Conservation (phyloP, 2,113 vertebrate species). For the Rhodinocichla rosea region DNA sequence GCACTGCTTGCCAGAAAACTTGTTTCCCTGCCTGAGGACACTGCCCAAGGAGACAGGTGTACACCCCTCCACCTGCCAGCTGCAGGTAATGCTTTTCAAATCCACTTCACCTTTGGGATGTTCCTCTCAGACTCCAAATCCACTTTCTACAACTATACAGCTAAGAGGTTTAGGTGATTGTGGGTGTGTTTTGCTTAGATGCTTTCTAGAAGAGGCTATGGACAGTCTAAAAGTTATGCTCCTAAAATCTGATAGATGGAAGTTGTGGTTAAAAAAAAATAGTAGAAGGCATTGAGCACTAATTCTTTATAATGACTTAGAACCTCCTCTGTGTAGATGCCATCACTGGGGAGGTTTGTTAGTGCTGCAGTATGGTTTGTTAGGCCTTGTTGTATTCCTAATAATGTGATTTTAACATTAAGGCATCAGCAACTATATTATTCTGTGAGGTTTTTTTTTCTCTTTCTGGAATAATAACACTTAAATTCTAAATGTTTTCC, state of each 20-base stretch:
- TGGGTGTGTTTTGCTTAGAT: neutral
- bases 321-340: conserved; percentile 31
- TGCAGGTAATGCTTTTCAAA: conserved; percentile 73
- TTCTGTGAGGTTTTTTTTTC: neutral
- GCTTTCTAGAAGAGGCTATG: neutral
- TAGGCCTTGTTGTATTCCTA: conserved; percentile 49
- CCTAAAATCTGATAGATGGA: neutral
- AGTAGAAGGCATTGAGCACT: conserved; percentile 60
- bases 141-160: fast-evolving
- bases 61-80: conserved; percentile 71
- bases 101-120: neutral
- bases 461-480: neutral
- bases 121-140: neutral
- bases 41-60: conserved; percentile 62
- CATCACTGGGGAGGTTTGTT: conserved; percentile 21
- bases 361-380: neutral
- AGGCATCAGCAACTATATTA: neutral
- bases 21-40: conserved; percentile 53
- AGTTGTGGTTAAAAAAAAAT: neutral
- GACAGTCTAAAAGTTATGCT: neutral
- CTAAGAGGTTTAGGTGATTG: neutral
- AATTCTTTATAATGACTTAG: conserved; percentile 69
- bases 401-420: conserved; percentile 18
- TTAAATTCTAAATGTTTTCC: neutral
- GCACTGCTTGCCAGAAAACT: conserved; percentile 79